These are phyloP conservation scores for Fulica atra DNA, from an alignment of 2,113 vertebrate species.

Conservation along the genomic window DNA sequence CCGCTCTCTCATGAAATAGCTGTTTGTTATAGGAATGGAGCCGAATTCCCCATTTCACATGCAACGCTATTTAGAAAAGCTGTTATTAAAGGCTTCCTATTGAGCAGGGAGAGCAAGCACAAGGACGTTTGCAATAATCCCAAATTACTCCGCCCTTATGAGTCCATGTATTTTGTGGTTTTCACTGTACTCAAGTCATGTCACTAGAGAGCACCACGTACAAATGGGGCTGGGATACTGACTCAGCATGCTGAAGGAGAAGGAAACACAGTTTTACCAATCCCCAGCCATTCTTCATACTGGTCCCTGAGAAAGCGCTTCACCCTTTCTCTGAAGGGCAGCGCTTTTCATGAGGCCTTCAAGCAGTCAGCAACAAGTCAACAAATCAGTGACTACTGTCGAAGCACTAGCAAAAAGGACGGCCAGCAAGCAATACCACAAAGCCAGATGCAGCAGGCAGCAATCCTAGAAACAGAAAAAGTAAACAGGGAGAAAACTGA, in stretches of 20 bases:
- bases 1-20: slow-evolving; percentile 54
- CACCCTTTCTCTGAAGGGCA: background rate
- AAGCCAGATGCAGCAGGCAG: background rate
- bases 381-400: background rate
- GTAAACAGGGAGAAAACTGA: background rate
- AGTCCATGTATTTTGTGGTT: slow-evolving; percentile 48
- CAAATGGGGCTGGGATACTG: slow-evolving; percentile 10
- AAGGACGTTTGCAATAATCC: slow-evolving; percentile 56
- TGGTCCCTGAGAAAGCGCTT: background rate
- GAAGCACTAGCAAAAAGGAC: background rate
- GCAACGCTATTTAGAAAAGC: slow-evolving; percentile 66
- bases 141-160: slow-evolving; percentile 36
- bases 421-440: background rate
- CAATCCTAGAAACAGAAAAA: slow-evolving; percentile 4
- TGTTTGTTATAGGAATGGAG: slow-evolving; percentile 60
- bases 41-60: slow-evolving; percentile 26
- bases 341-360: background rate
- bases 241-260: slow-evolving; percentile 15
- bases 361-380: background rate
- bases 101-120: slow-evolving; percentile 47
- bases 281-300: background rate
- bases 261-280: background rate
- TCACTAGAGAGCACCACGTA: slow-evolving; percentile 22
- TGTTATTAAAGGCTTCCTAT: slow-evolving; percentile 74
- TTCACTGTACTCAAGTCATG: slow-evolving; percentile 32